Evolutionary conservation across 2,888 invertebrate species (phyloP), one percentile per base, ranked within the genome.

Genomic region (Amphipyra berbera): DNA sequence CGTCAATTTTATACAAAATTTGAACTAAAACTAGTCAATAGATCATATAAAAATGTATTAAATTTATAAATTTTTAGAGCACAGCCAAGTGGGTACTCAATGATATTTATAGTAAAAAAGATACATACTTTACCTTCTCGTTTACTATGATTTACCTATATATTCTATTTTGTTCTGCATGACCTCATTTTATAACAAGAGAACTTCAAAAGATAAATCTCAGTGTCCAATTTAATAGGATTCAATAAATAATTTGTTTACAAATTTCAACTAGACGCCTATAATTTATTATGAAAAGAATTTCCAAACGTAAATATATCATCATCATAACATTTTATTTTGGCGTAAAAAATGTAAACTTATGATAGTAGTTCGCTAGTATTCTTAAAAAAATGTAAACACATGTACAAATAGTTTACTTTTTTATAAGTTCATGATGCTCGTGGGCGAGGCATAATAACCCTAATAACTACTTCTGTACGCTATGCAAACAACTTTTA

Each of bases 201-300:
- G 12, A 60, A 44, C 6, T n/a, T 10, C 10, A 6, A 21, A 30
- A 50, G 57, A 49, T 44, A 50, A 33, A 41, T 47, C 41, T 47
- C 3, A 44, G 40, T 12, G 5, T 59, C 15, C 15, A 30, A 40
- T 52, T 41, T 46, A 57, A 37, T 9, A 61, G 9, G 6, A 2
- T 58, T 52, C 57, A 68, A 74, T 68, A 74, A 68, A 74, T 48
- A 62, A 38, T 21, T 27, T 33, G 38, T 57, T 41, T 1, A 30
- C 46, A 41, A 15, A 14, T 21, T 15, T 15, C 10, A 9, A 38
- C 12, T 2, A 8, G 30, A 27, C 44, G n/a, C 14, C 30, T 21
- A 41, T 49, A 49, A 54, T 49, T 54, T 68, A 50, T 68, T 42
- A 40, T 7, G 13, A 54, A 61, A 67, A 68, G 12, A 60, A 52